These are phyloP conservation scores for Tenrec ecaudatus DNA, from an alignment of 2,113 vertebrate species.

Conservation along the genomic window DNA sequence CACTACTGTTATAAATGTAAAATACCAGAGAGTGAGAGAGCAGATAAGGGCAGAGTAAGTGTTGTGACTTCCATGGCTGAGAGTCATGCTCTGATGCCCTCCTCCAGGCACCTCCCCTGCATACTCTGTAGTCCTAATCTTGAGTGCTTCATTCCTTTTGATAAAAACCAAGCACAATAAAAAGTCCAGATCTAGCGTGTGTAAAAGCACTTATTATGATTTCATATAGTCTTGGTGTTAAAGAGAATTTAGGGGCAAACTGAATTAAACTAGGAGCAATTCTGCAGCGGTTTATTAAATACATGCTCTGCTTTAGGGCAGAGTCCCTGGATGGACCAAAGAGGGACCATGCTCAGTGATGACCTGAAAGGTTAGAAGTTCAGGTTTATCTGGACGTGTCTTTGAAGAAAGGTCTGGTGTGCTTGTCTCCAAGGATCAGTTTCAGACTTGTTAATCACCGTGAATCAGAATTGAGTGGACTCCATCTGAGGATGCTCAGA, in stretches of 20 bases:
- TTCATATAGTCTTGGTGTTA: not conserved
- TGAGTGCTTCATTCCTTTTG: conserved; percentile 14
- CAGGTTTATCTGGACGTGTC: not conserved
- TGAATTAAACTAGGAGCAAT: not conserved
- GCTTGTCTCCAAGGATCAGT: too few species aligned
- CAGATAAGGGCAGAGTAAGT: not conserved
- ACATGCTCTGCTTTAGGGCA: not conserved
- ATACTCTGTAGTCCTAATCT: not conserved
- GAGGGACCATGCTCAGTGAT: not conserved
- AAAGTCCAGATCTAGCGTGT: not conserved
- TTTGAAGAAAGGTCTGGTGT: not conserved
- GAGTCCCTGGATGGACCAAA: not conserved
- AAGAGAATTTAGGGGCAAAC: not conserved
- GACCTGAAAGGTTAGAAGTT: not conserved
- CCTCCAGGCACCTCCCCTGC: not conserved
- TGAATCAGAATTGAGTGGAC: too few species aligned
- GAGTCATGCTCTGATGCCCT: not conserved
- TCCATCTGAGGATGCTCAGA: not conserved
- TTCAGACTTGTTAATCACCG: too few species aligned
- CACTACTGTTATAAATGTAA: too few species aligned
- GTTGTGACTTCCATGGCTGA: not conserved
- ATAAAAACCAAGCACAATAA: not conserved
- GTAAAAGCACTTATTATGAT: not conserved
- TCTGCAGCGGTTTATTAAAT: not conserved
- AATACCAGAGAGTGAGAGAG: not conserved